Conservation (phyloP, 2,113 vertebrate species). For the Callospermophilus lateralis region DNA sequence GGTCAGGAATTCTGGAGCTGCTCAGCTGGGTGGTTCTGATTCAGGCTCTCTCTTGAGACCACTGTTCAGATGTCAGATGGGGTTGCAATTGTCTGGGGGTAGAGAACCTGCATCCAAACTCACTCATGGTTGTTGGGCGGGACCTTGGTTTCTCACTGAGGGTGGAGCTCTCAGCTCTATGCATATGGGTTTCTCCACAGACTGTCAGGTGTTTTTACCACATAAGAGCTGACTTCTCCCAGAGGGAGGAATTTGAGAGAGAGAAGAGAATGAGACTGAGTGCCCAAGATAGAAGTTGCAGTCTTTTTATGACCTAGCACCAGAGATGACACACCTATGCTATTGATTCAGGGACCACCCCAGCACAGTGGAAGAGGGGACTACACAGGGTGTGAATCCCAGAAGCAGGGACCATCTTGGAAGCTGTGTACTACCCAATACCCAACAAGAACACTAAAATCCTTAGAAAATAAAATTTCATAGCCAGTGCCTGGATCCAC, state of each 20-base stretch:
- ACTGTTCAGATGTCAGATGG: too few species aligned
- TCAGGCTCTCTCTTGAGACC: background rate
- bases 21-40: background rate
- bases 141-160: background rate
- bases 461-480: background rate
- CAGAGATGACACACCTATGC: background rate
- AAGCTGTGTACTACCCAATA: background rate
- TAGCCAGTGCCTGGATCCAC: background rate
- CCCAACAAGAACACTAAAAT: background rate
- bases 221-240: background rate
- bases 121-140: background rate
- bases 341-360: too few species aligned
- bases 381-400: background rate
- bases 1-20: background rate
- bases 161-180: background rate
- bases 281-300: background rate
- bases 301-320: background rate
- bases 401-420: background rate
- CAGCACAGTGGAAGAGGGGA: background rate
- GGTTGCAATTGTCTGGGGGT: background rate
- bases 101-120: background rate
- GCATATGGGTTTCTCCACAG: rapidly evolving
- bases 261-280: background rate
- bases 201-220: background rate
- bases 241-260: background rate